Evolutionary conservation across 2,888 invertebrate genomes (phyloP), one percentile per base, ranked within the genome.

Genomic region (Eremobia ochroleuca): DNA sequence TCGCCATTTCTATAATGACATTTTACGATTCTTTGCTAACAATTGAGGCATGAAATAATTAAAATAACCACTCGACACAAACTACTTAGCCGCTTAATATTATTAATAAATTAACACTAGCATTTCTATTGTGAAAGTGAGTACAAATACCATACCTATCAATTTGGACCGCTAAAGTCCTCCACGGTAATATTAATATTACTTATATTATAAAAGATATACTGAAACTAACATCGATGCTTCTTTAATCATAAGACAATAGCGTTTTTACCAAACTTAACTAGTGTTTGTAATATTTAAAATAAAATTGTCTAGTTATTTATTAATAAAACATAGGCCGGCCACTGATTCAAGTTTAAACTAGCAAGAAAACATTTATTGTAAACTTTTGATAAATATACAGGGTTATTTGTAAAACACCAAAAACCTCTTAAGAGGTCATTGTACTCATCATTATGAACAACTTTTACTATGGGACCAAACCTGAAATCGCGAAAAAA

Each of bases 201-300:
- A 77, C 73, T 76, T 85, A 81, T 68, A 78, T 77, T 79, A 84
- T 85, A 81, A 82, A 77, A 85, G 77, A 85, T 81, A 79, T 70
- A 86, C 80, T 82, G 82, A 87, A 78, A 83, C 85, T 88, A 90
- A 89, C 87, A 92, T 93, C 93, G 92, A 94, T 93, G 93, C 90
- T 91, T 85, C 81, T 75, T 87, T 90, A 90, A 89, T 94, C 94
- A 94, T 94, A 94, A 94, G 93, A 94, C 90, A 88, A 88, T 89
- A 90, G 90, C 90, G 89, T 90, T 89, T 87, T 85, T 87, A 86
- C 46, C 81, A 84, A 88, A 88, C 82, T 85, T 88, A 87, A 73
- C 46, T 73, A 79, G 73, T 87, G 82, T 79, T 88, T 85, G 15
- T 83, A 46, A 61, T 84, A 83, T 84, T 81, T 78, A 77, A 82